Percentiles rank a stretch among this genome's conserved stretches.
Conservation (phyloP, 2,113 vertebrate genomes). For the Saimiri boliviensis region DNA sequence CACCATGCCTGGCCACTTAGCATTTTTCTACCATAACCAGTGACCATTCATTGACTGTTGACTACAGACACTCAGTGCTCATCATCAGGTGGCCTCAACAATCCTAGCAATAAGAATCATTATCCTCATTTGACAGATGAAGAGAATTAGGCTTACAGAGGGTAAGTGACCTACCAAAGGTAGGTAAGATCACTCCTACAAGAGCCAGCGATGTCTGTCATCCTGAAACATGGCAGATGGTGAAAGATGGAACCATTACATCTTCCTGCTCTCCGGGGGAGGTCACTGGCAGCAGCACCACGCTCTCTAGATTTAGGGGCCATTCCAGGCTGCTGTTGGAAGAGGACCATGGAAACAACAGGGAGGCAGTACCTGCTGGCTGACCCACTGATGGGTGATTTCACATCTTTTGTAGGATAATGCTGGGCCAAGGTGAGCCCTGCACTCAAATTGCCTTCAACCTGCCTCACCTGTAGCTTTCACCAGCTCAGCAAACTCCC, state of each 20-base stretch:
- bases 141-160: not conserved
- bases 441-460: not conserved
- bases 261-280: not conserved
- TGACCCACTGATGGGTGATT: not conserved
- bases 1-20: no score
- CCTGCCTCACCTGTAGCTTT: not conserved
- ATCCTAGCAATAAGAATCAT: not conserved
- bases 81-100: rapidly evolving
- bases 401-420: not conserved
- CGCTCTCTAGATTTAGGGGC: no score
- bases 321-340: not conserved
- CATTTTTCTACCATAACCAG: rapidly evolving
- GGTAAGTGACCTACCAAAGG: not conserved
- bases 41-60: rapidly evolving
- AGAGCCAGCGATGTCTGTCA: not conserved
- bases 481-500: not conserved
- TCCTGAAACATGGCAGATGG: not conserved
- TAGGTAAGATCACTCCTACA: not conserved
- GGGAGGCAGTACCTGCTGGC: not conserved
- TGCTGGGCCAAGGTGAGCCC: not conserved
- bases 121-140: not conserved
- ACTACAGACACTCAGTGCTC: no score
- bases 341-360: rapidly evolving
- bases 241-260: rapidly evolving
- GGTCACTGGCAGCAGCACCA: not conserved